Base-by-base conservation (phyloP, 2,113 vertebrate genomes). In the Manacus vitellinus region DNA sequence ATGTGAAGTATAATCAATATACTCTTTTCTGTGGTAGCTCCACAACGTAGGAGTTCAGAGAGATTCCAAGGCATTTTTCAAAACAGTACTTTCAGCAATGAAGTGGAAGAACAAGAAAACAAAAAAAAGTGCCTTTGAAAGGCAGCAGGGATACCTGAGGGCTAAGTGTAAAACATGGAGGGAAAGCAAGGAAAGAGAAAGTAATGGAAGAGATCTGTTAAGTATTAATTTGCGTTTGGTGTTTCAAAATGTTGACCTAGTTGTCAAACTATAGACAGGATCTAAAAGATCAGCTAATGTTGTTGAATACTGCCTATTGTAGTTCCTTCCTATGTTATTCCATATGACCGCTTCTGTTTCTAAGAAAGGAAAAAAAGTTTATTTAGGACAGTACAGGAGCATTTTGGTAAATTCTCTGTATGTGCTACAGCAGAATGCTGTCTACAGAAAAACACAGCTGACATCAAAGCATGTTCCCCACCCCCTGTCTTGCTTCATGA, bases 401-500 rank as follows among this genome's bases (percentile, higher is more conserved):
- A 51, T 88, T 96, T 90, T 96, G 84, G 90, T 91, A 97, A 95
- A 95, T 97, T 94, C 90, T 93, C 94, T 83, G 37, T 52, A 93
- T 1, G 63, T 88, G 96, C 85, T 88, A 88, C 95, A 84, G 88
- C 62, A 96, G 75, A 97, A 94, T 73, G 78, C 74, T 95, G 94
- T 95, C 96, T 96, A 92, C 63, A 91, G 70, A 80, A 97, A 98
- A 97, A 97, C 87, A 83, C 0, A 97, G 91, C 92, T 96, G 89
- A 98, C 96, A 98, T 98, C 97, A 98, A 98, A 97, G 96, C 85
- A 39, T 59, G 92, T 94, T 94, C 71, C 90, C 97, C 87, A 95
- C 88, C 96, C 96, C 90, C 84, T 83, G 94, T 92, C 97, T 98
- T 96, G 95, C 87, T 97, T 98, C 94, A 92, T 93, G 94, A 21